Conservation (phyloP, 2,888 invertebrate species). For the Heliconius hortense region DNA sequence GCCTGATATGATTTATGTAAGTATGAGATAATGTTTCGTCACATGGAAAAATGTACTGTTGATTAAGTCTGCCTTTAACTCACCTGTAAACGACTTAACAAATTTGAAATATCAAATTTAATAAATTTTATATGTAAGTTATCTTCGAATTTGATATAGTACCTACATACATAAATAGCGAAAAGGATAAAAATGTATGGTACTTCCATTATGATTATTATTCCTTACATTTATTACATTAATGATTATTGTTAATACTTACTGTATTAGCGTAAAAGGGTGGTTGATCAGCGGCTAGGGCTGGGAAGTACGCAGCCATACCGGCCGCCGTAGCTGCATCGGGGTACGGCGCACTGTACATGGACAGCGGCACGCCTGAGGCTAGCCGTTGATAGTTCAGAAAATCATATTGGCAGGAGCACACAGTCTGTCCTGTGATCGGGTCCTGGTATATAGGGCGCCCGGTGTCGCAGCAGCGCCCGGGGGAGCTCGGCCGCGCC, state of each 20-base stretch:
- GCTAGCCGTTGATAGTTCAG: conserved; percentile 92
- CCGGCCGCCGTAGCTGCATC: conserved; percentile 87
- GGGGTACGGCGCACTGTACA: conserved; percentile 91
- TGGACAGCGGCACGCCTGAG: conserved; percentile 88
- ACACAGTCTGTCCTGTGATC: conserved; percentile 92
- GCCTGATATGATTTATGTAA: neutral
- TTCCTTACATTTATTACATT: neutral
- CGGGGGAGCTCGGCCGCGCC: conserved; percentile 77
- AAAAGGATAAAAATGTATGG: neutral
- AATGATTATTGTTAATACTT: conserved; percentile 69
- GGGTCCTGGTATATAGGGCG: conserved; percentile 95
- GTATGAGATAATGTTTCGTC: neutral
- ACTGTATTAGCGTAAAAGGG: conserved; percentile 93
- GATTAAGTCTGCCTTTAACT: neutral
- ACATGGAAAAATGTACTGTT: neutral
- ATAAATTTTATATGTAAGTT: neutral
- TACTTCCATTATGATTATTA: neutral
- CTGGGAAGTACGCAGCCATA: conserved; percentile 93
- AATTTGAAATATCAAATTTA: neutral
- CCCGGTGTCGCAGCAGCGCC: conserved; percentile 95
- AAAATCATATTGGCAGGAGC: conserved; percentile 95
- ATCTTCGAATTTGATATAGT: neutral
- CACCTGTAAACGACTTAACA: neutral
- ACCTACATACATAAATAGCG: neutral
- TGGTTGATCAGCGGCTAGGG: conserved; percentile 91